Percentiles rank a stretch among this genome's conserved stretches.
phyloP scores from a whole-genome alignment of 2,113 vertebrate genomes.

The Polypterus bichir region DNA sequence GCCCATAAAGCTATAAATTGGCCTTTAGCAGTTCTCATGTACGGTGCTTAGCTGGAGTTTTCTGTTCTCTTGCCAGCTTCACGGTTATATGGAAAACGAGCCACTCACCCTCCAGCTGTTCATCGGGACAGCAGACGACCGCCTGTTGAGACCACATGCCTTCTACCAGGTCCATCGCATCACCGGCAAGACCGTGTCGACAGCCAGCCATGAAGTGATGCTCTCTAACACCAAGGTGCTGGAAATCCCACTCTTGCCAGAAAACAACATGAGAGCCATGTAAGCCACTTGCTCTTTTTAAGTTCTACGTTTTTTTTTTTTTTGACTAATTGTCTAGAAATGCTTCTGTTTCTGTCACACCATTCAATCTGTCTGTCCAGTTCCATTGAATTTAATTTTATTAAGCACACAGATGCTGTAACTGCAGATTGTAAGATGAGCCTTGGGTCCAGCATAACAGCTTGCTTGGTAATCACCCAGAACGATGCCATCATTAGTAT shows the following conservation, averaged over 20 bases:
- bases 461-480: too few species aligned
- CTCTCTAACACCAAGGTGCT: conserved; percentile 89
- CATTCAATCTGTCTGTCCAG: too few species aligned
- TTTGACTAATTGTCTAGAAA: too few species aligned
- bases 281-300: conserved; percentile 36
- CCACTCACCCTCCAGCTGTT: conserved; percentile 91
- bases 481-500: too few species aligned
- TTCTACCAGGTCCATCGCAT: conserved; percentile 97
- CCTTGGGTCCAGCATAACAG: too few species aligned
- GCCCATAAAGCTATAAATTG: conserved; percentile 31
- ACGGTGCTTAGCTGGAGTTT: conserved; percentile 44
- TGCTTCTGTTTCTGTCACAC: too few species aligned
- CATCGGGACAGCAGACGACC: conserved; percentile 93
- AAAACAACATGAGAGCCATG: conserved; percentile 91
- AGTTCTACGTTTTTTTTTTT: too few species aligned
- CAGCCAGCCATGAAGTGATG: conserved; percentile 84
- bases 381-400: too few species aligned
- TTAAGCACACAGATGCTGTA: too few species aligned
- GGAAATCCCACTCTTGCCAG: conserved; percentile 85
- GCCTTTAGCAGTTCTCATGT: conserved; percentile 23
- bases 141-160: conserved; percentile 85
- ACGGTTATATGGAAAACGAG: conserved; percentile 82
- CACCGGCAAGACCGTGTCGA: conserved; percentile 89
- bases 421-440: too few species aligned
- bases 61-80: conserved; percentile 76